Evolutionary conservation across 2,888 invertebrate genomes (phyloP).

Genomic region (Tetropium fuscum): DNA sequence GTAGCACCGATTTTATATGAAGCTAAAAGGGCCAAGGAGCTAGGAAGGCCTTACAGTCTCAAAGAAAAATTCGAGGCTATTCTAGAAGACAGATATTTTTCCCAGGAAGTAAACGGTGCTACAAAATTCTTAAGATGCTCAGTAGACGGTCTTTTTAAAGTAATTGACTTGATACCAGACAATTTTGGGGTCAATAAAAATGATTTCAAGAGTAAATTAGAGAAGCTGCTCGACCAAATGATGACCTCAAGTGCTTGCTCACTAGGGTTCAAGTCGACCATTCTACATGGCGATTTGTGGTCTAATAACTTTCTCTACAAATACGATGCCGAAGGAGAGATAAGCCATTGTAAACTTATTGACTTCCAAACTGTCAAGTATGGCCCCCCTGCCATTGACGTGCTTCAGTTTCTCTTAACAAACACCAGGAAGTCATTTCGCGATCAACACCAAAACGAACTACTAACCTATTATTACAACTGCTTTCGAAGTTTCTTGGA

Average conservation of each 20-base stretch:
- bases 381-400: conserved; percentile 53
- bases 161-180: conserved; percentile 49
- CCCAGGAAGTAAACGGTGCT: conserved; percentile 37
- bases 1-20: conserved; percentile 68
- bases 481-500: conserved; percentile 39
- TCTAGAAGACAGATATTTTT: conserved; percentile 48
- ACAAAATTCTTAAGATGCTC: conserved; percentile 44
- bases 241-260: background rate
- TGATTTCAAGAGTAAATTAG: conserved; percentile 43
- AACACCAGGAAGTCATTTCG: conserved; percentile 53
- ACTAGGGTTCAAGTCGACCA: conserved; percentile 37
- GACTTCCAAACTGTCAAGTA: conserved; percentile 57
- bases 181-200: conserved; percentile 35
- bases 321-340: conserved; percentile 39
- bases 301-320: conserved; percentile 55
- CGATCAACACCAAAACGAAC: conserved; percentile 42
- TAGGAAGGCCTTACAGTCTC: conserved; percentile 42
- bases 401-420: conserved; percentile 51
- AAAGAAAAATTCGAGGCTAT: conserved; percentile 42
- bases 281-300: conserved; percentile 59
- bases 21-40: conserved; percentile 52
- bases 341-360: conserved; percentile 48
- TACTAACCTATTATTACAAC: conserved; percentile 54
- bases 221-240: conserved; percentile 15
- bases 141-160: conserved; percentile 45